A percentile compares a stretch with the other conserved stretches of the same genome.
Evolutionary conservation across 2,113 vertebrate genomes (phyloP).

Genomic region (Epinephelus fuscoguttatus): DNA sequence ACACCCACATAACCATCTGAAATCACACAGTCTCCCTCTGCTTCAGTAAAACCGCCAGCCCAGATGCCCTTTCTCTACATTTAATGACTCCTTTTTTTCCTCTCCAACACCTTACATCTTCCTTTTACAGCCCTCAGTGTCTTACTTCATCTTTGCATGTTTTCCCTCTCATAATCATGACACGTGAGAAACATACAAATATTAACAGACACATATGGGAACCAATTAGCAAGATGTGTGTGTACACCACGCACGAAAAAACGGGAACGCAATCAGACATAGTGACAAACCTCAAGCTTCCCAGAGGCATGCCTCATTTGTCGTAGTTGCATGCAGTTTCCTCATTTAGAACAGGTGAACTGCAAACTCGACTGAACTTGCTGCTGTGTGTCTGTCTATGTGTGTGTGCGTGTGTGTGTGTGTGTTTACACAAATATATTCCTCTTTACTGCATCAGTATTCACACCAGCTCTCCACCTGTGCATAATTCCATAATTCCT

Average conservation of each 20-base stretch:
- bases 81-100: slow-evolving; percentile 20
- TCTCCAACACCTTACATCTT: neutral
- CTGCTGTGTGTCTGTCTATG: slow-evolving; percentile 29
- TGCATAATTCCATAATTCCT: slow-evolving; percentile 76
- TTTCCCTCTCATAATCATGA: slow-evolving; percentile 6
- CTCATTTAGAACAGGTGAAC: slow-evolving; percentile 74
- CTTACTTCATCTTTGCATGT: slow-evolving; percentile 36
- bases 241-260: neutral
- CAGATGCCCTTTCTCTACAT: slow-evolving; percentile 9
- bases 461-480: slow-evolving; percentile 69
- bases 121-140: slow-evolving; percentile 18
- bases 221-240: slow-evolving; percentile 44
- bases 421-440: slow-evolving; percentile 70
- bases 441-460: slow-evolving; percentile 67
- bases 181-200: slow-evolving; percentile 49
- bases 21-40: slow-evolving; percentile 37
- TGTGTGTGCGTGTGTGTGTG: slow-evolving; percentile 15
- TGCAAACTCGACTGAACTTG: slow-evolving; percentile 41
- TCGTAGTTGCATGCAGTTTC: slow-evolving; percentile 56
- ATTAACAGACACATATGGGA: slow-evolving; percentile 23
- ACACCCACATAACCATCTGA: slow-evolving; percentile 39
- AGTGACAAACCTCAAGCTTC: slow-evolving; percentile 53
- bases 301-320: slow-evolving; percentile 69
- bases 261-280: slow-evolving; percentile 21
- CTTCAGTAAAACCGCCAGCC: slow-evolving; percentile 9